These are phyloP conservation scores for Cercopithecus hamlyni DNA, from an alignment of 2,797 vertebrate genomes.

Conservation along the genomic window DNA sequence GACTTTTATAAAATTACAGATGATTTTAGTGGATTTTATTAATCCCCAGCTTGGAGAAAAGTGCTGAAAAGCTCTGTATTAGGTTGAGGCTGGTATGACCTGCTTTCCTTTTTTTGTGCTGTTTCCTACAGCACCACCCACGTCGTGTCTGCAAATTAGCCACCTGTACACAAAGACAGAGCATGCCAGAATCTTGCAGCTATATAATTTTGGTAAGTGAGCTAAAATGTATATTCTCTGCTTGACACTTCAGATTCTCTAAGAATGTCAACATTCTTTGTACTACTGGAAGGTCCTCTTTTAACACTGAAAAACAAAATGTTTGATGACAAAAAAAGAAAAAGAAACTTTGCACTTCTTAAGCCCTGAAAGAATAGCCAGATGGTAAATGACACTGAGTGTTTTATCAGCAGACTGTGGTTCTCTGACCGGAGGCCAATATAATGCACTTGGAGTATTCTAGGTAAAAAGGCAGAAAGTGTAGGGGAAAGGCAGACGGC, in stretches of 20 bases:
- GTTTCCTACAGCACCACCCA: neutral
- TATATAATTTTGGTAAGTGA: neutral
- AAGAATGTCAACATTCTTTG: neutral
- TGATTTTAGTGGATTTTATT: neutral
- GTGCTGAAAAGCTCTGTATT: neutral
- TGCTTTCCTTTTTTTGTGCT: neutral
- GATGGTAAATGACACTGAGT: neutral
- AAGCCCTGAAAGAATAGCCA: constrained; percentile 50
- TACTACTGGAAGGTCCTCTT: neutral
- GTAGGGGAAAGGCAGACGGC: neutral
- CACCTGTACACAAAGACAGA: neutral
- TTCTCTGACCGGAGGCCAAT: neutral
- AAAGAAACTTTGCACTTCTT: neutral
- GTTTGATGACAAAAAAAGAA: constrained; percentile 28
- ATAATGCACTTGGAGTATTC: constrained; percentile 12
- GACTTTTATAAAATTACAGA: neutral
- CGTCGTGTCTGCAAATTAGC: neutral
- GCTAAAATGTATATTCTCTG: neutral
- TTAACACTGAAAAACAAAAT: constrained; percentile 36
- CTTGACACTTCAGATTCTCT: neutral
- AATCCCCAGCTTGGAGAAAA: neutral
- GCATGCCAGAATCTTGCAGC: neutral
- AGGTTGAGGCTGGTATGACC: neutral
- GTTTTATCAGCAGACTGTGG: constrained; percentile 53
- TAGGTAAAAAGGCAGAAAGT: neutral